Evolutionary conservation across 37 sponge, comb jelly and placozoan species (phyloP).

Genomic region (Halichondria panicea): DNA sequence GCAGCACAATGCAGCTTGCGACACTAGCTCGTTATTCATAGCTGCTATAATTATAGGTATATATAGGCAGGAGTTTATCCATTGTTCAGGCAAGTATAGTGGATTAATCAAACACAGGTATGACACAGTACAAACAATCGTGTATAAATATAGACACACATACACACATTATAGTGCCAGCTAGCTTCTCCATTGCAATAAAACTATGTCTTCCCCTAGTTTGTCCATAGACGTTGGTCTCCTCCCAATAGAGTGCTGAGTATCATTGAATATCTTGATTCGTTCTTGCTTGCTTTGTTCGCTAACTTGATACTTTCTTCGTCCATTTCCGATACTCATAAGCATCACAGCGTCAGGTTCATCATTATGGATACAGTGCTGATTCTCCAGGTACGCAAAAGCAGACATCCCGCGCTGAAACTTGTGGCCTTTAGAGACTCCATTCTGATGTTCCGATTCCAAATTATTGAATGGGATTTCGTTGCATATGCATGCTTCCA

Average conservation of each 20-base stretch:
- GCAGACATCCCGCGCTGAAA: not conserved
- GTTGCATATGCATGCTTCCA: slow-evolving; percentile 45
- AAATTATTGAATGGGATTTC: slow-evolving; percentile 31
- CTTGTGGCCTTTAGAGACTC: not conserved
- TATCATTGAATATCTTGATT: slow-evolving; percentile 8
- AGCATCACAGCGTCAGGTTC: slow-evolving; percentile 36
- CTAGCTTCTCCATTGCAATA: slow-evolving; percentile 29
- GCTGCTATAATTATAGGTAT: no score
- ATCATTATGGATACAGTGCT: slow-evolving; percentile 5
- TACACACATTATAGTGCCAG: no score
- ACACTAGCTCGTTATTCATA: no score
- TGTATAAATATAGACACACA: no score
- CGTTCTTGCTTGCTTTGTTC: slow-evolving; percentile 17
- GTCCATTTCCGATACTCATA: slow-evolving; percentile 59
- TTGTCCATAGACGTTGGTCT: not conserved
- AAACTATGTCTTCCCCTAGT: slow-evolving; percentile 13
- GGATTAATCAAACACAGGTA: no score
- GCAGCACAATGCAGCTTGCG: no score
- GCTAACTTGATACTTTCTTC: slow-evolving; percentile 7
- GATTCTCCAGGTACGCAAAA: slow-evolving; percentile 6
- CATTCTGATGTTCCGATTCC: not conserved
- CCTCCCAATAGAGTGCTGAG: not conserved
- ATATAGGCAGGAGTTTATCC: no score
- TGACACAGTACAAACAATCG: no score
- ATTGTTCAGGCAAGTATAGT: no score